Evolutionary conservation across 2,888 invertebrate genomes (phyloP), one percentile per base, ranked within the genome.

Genomic region (Allacma fusca): DNA sequence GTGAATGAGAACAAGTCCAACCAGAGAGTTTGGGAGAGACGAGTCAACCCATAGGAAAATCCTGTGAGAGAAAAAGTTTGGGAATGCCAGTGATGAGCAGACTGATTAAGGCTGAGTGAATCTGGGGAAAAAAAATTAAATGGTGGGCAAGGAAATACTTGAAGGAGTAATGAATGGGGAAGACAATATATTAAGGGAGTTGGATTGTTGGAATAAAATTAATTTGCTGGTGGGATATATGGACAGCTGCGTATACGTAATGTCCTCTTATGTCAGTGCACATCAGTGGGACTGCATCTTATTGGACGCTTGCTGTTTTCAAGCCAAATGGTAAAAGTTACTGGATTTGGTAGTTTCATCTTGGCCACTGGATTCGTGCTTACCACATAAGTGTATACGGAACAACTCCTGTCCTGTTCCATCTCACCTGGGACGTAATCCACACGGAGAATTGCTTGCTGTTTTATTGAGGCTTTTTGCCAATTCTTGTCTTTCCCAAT

Each of bases 401-500:
- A 50, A 50, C 50, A 50, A 50, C 50, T 50, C 50, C n/a, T 50
- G 50, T 50, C 50, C 50, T 50, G 50, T 50, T 50, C 50, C 50
- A 50, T 50, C 50, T 50, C 50, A 50, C 50, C 50, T 50, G 50
- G 50, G 19, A 50, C 16, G 19, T 50, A n/a, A 50, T 50, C 50
- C 50, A 50, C 50, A 50, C 19, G 50, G 50, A 34, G 34, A 50
- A 50, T 50, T 72, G 16, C 57, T 26, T 57, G 71, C 72, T 72
- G 59, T 21, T 59, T 59, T 29, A 72, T 72, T 72, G 62, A 62
- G 62, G 9, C 72, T 72, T 34, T 71, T 72, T 62, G 72, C 72
- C 72, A 72, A 72, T 72, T 59, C 59, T 28, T 72, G 59, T 72
- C 62, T n/a, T 21, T 72, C 72, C 34, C 59, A 59, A 62, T 70